Percentiles rank a stretch among this genome's conserved stretches.
These are phyloP conservation scores for Tiliacea citrago DNA, from an alignment of 2,888 invertebrate species.

Conservation along the genomic window DNA sequence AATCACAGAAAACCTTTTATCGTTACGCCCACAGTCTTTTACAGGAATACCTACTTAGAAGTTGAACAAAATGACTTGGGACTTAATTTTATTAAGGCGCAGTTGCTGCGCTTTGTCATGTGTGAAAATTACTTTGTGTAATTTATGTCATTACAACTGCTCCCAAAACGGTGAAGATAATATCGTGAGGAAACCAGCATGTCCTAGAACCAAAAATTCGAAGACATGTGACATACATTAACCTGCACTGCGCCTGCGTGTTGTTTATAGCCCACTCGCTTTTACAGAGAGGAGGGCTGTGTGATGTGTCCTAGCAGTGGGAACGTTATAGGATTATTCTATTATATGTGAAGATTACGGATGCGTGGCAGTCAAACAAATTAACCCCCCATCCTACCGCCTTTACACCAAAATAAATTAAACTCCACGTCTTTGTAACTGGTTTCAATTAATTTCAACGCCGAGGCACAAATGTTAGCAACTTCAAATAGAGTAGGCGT, in stretches of 20 bases:
- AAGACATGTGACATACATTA: neutral
- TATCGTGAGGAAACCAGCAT: neutral
- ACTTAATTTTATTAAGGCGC: constrained; percentile 10
- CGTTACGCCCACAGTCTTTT: constrained; percentile 17
- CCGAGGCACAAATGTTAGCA: neutral
- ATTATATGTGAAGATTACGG: neutral
- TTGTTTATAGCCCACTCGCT: neutral
- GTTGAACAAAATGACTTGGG: neutral
- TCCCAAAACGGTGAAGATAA: neutral
- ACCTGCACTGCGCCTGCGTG: neutral
- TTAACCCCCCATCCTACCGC: neutral
- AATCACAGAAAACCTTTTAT: constrained; percentile 26
- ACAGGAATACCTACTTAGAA: constrained; percentile 1
- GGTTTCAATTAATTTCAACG: neutral
- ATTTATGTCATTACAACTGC: neutral
- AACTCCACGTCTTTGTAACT: neutral
- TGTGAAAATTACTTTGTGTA: neutral
- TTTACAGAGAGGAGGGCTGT: neutral
- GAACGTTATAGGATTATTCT: neutral
- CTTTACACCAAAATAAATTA: constrained; percentile 11
- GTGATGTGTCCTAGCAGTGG: neutral
- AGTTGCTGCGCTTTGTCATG: neutral
- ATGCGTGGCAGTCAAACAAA: neutral
- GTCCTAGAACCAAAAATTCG: neutral
- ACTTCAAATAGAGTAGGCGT: constrained; percentile 11